Evolutionary conservation across 2,113 vertebrate species (phyloP).

Genomic region (Pimephales promelas): DNA sequence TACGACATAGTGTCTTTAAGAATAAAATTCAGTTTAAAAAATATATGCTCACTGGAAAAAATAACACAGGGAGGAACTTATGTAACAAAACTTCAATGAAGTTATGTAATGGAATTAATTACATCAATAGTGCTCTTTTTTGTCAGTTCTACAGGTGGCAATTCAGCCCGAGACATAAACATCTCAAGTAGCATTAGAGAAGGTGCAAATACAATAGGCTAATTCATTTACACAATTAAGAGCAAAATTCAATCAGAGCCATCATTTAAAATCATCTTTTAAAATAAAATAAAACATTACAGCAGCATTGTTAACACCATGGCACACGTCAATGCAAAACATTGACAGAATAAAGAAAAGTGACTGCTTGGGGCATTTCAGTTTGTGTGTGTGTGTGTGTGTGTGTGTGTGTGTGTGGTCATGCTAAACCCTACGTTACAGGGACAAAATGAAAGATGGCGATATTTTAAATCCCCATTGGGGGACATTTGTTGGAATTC

Average conservation of each 20-base stretch:
- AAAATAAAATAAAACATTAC: background rate
- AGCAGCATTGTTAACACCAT: background rate
- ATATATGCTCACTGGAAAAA: slow-evolving; percentile 5
- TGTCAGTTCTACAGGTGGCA: background rate
- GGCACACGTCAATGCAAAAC: background rate
- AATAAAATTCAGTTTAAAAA: slow-evolving; percentile 30
- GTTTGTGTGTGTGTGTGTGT: too few relatives aligned
- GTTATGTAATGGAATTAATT: slow-evolving; percentile 10
- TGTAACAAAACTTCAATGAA: slow-evolving; percentile 26
- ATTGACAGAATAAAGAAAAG: background rate
- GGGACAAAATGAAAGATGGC: too few relatives aligned
- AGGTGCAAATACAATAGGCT: background rate
- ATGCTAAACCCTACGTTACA: too few relatives aligned
- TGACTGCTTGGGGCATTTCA: background rate
- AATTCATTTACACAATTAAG: background rate
- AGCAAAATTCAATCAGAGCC: background rate
- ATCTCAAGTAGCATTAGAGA: background rate
- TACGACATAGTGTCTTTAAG: slow-evolving; percentile 33
- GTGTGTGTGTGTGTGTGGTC: too few relatives aligned
- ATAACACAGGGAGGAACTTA: slow-evolving; percentile 4
- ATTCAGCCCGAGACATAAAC: background rate
- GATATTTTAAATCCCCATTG: too few relatives aligned
- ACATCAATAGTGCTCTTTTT: background rate
- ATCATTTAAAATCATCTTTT: background rate
- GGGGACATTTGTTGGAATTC: too few relatives aligned